These are phyloP conservation scores for Notospermus geniculatus DNA, from an alignment of 1,140 invertebrate species.

Conservation along the genomic window DNA sequence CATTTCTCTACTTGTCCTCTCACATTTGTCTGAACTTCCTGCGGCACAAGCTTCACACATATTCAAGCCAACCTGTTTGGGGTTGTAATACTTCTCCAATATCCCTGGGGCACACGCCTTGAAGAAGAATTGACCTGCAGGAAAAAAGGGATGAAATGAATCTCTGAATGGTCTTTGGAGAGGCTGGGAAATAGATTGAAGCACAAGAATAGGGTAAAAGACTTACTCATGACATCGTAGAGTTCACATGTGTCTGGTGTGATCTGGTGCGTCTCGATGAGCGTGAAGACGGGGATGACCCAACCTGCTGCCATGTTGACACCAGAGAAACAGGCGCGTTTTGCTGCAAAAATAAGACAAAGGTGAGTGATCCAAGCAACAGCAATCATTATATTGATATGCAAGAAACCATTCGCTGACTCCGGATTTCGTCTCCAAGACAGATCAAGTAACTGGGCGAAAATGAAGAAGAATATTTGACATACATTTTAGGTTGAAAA, in stretches of 20 bases:
- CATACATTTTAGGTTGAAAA: conserved; percentile 54
- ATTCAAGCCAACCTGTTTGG: conserved; percentile 60
- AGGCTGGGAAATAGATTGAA: too few relatives aligned
- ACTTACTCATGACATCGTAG: conserved; percentile 70
- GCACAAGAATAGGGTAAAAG: too few relatives aligned
- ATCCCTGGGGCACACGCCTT: conserved; percentile 89
- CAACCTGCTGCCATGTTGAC: conserved; percentile 91
- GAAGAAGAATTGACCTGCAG: conserved; percentile 75
- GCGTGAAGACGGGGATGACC: conserved; percentile 89
- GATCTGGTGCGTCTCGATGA: conserved; percentile 84
- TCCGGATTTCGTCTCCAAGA: too few relatives aligned
- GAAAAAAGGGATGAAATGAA: conserved; percentile 5
- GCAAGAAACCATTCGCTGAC: too few relatives aligned
- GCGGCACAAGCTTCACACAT: conserved; percentile 94
- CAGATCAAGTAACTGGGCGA: too few relatives aligned
- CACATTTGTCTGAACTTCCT: conserved; percentile 75
- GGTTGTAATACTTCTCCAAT: conserved; percentile 76
- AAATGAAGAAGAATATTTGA: too few relatives aligned
- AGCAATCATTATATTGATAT: too few relatives aligned
- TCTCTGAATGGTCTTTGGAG: too few relatives aligned
- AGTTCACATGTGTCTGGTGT: conserved; percentile 88
- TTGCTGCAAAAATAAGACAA: conserved; percentile 33
- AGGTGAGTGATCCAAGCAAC: too few relatives aligned
- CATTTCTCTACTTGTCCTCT: conserved; percentile 80
- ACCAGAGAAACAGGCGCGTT: conserved; percentile 81